These are phyloP conservation scores for Epinephelus fuscoguttatus DNA, from an alignment of 2,113 vertebrate genomes.

Conservation along the genomic window DNA sequence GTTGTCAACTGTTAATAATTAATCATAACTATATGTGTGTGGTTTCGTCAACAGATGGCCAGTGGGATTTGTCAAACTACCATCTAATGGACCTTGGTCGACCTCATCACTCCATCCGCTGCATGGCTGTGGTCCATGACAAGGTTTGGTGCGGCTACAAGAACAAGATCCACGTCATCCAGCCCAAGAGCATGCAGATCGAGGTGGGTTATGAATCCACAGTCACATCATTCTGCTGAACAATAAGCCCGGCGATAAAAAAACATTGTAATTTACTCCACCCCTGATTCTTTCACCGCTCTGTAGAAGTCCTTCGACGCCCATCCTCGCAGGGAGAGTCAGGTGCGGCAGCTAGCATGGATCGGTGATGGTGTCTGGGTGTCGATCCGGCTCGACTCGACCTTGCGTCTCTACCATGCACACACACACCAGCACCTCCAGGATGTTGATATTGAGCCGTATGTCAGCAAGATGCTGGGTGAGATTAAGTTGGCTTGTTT, in stretches of 20 bases:
- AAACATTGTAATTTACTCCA: too few species aligned
- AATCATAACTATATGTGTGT: neutral
- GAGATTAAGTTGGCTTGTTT: constrained; percentile 48
- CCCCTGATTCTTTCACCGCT: neutral
- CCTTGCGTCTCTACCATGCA: constrained; percentile 94
- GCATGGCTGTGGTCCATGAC: constrained; percentile 98
- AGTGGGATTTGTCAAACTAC: constrained; percentile 98
- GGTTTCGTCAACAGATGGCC: constrained; percentile 86
- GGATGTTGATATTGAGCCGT: constrained; percentile 98
- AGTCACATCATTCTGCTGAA: neutral
- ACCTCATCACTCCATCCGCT: constrained; percentile 98
- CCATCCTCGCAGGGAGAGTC: constrained; percentile 96
- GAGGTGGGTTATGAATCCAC: constrained; percentile 83
- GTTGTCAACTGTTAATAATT: neutral
- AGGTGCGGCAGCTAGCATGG: constrained; percentile 97
- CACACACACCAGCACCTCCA: constrained; percentile 98
- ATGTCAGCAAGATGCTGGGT: constrained; percentile 99
- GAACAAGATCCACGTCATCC: constrained; percentile 99
- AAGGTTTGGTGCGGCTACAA: constrained; percentile 99
- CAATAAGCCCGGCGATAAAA: neutral
- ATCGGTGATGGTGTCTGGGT: constrained; percentile 98
- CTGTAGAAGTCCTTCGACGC: constrained; percentile 96
- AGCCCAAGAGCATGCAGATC: constrained; percentile 99
- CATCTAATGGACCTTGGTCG: constrained; percentile 98
- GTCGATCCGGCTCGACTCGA: constrained; percentile 97